phyloP scores from a whole-genome alignment of 2,113 vertebrate species.

The Campylomormyrus numenius region DNA sequence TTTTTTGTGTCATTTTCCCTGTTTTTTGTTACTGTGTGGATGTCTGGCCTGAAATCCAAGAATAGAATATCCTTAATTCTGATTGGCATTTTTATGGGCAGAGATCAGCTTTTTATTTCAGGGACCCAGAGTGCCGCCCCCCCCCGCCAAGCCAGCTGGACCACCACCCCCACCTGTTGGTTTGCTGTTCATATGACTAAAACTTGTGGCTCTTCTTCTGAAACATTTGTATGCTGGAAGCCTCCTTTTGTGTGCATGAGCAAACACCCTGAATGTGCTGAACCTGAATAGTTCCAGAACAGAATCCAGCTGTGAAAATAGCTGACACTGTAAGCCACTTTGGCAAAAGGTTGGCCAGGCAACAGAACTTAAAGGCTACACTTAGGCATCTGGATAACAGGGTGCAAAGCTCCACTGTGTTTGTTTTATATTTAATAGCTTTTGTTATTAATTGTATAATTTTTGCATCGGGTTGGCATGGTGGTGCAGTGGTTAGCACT shows the following conservation, averaged over 20 bases:
- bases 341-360: neutral
- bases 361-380: neutral
- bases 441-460: neutral
- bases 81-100: neutral
- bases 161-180: neutral
- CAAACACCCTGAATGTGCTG: neutral
- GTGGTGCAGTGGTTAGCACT: neutral
- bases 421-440: neutral
- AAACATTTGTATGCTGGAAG: neutral
- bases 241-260: neutral
- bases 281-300: neutral
- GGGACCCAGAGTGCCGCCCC: neutral
- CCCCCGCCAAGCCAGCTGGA: neutral
- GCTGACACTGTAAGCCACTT: neutral
- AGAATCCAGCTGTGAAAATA: neutral
- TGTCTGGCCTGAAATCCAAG: neutral
- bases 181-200: neutral
- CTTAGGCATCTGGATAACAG: neutral
- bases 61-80: neutral
- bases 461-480: neutral
- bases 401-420: neutral
- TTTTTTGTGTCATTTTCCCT: neutral
- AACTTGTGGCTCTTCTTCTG: neutral
- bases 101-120: neutral
- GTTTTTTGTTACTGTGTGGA: neutral